A percentile compares a stretch with the other conserved stretches of the same genome.
Conservation (phyloP, 2,113 vertebrate genomes). For the Parotia lawesii region DNA sequence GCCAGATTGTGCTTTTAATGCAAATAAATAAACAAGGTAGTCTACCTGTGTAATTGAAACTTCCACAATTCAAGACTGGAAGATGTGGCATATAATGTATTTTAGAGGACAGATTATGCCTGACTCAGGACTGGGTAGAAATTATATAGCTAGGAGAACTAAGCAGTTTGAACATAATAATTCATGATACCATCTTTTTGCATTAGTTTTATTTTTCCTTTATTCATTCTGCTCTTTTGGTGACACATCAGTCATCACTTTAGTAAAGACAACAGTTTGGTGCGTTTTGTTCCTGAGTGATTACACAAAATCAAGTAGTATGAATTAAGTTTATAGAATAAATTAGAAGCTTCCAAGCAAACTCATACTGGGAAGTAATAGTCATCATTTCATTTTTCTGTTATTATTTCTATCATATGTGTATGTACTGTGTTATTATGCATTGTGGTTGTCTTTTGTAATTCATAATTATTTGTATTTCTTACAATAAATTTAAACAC, state of each 20-base stretch:
- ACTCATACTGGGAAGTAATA: background rate
- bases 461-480: slow-evolving; percentile 60
- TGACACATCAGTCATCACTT: background rate
- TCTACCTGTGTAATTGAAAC: background rate
- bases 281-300: slow-evolving; percentile 1
- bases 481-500: slow-evolving; percentile 63
- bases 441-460: slow-evolving; percentile 61
- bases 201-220: slow-evolving; percentile 14
- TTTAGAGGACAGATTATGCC: background rate
- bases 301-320: slow-evolving; percentile 9
- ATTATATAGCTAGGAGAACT: background rate
- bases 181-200: background rate
- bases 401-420: slow-evolving; percentile 50
- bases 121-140: background rate
- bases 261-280: background rate
- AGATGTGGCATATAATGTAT: background rate
- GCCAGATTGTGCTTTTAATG: background rate
- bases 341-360: slow-evolving; percentile 33
- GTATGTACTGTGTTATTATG: slow-evolving; percentile 40
- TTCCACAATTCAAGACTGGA: background rate
- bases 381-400: slow-evolving; percentile 32
- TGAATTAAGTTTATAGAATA: slow-evolving; percentile 25
- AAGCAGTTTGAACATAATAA: background rate
- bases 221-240: background rate
- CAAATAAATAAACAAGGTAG: background rate